These are phyloP conservation scores for Galleria mellonella DNA, from an alignment of 1,140 invertebrate genomes.

Conservation along the genomic window DNA sequence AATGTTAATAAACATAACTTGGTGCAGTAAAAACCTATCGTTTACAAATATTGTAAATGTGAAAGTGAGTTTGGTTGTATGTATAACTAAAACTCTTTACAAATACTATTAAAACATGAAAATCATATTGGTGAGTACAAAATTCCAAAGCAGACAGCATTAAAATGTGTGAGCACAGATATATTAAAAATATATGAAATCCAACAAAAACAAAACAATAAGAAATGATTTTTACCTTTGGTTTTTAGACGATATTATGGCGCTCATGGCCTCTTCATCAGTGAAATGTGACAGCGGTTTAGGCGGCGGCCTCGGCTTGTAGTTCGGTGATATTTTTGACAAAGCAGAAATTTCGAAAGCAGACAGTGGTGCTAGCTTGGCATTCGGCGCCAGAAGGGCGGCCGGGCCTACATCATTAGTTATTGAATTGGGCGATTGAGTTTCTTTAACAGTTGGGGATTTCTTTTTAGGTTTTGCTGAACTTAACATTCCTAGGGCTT, in stretches of 20 bases:
- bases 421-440: conserved; percentile 26
- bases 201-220: neutral
- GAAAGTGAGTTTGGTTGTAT: too few species aligned
- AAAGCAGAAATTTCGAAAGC: conserved; percentile 78
- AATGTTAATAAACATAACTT: too few species aligned
- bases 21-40: too few species aligned
- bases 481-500: conserved; percentile 84
- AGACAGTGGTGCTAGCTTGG: conserved; percentile 80
- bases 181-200: conserved; percentile 4
- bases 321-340: conserved; percentile 85
- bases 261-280: conserved; percentile 80
- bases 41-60: too few species aligned
- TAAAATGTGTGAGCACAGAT: too few species aligned
- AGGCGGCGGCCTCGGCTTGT: conserved; percentile 78
- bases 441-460: conserved; percentile 28
- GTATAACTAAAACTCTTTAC: too few species aligned
- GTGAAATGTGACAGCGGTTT: conserved; percentile 53
- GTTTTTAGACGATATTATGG: conserved; percentile 85
- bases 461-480: conserved; percentile 70
- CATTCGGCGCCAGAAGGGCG: conserved; percentile 74
- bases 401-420: conserved; percentile 63
- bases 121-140: too few species aligned
- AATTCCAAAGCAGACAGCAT: too few species aligned
- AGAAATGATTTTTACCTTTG: neutral
- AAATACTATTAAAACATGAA: too few species aligned